Evolutionary conservation across 1,140 invertebrate genomes (phyloP).

Genomic region (Macrobrachium rosenbergii): DNA sequence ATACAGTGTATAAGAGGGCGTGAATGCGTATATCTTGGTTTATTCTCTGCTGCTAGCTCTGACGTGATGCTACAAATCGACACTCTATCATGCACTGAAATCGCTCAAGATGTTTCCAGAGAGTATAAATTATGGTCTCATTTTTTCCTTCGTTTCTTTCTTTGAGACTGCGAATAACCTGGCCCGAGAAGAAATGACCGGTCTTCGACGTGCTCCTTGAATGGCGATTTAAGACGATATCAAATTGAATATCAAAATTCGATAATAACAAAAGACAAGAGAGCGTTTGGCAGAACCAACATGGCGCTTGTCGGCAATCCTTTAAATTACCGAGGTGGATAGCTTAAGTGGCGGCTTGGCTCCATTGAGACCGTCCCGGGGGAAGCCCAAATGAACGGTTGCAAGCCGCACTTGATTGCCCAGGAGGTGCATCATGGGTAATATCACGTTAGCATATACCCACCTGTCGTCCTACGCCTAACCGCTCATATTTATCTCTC

Average conservation of each 20-base stretch:
- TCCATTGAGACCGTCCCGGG: slow-evolving; percentile 40
- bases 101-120: too few species aligned
- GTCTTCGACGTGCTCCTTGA: neutral
- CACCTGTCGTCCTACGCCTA: slow-evolving; percentile 12
- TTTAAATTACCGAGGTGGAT: slow-evolving; percentile 48
- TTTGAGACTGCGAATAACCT: too few species aligned
- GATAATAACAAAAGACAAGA: slow-evolving; percentile 51
- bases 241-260: slow-evolving; percentile 15
- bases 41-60: too few species aligned
- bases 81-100: too few species aligned
- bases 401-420: slow-evolving; percentile 53
- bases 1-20: too few species aligned
- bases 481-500: neutral
- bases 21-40: too few species aligned
- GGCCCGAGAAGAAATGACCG: too few species aligned
- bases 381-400: slow-evolving; percentile 51
- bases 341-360: slow-evolving; percentile 48
- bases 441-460: slow-evolving; percentile 40
- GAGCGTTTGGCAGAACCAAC: slow-evolving; percentile 39
- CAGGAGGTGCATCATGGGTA: slow-evolving; percentile 49
- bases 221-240: neutral
- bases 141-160: too few species aligned
- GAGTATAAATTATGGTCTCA: too few species aligned
- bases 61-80: too few species aligned
- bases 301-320: slow-evolving; percentile 56